Evolutionary conservation across 2,888 invertebrate genomes (phyloP).

Genomic region (Luperina nickerlii): DNA sequence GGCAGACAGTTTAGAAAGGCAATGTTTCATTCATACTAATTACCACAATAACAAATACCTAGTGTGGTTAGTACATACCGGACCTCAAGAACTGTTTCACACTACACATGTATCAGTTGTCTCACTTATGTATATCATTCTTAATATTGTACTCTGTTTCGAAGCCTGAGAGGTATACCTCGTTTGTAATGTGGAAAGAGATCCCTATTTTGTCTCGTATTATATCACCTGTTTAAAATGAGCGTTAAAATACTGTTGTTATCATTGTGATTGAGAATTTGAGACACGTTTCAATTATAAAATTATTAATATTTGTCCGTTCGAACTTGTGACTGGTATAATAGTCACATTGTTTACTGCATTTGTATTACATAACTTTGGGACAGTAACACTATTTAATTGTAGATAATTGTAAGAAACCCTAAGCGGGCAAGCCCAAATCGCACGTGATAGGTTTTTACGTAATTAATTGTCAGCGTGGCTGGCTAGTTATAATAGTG

Average conservation of each 20-base stretch:
- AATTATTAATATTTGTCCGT: conserved; percentile 17
- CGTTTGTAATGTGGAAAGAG: no score
- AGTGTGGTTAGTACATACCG: neutral
- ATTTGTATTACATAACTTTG: neutral
- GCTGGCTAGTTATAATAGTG: conserved; percentile 2
- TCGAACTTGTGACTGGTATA: neutral
- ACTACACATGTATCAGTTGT: neutral
- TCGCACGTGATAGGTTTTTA: neutral
- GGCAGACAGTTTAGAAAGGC: conserved; percentile 19
- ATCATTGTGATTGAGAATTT: neutral
- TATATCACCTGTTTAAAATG: neutral
- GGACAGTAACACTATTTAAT: neutral
- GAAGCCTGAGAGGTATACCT: neutral
- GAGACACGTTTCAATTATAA: conserved; percentile 13
- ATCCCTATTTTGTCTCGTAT: neutral
- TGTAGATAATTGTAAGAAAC: neutral
- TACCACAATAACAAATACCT: conserved; percentile 6
- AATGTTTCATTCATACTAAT: neutral
- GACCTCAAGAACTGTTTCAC: neutral
- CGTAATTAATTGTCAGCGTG: conserved; percentile 14
- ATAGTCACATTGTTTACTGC: neutral
- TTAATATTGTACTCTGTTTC: neutral
- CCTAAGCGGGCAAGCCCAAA: neutral
- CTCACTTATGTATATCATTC: neutral
- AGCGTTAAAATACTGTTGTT: conserved; percentile 19